Evolutionary conservation across 2,888 invertebrate species (phyloP).

Genomic region (Brenthis ino): DNA sequence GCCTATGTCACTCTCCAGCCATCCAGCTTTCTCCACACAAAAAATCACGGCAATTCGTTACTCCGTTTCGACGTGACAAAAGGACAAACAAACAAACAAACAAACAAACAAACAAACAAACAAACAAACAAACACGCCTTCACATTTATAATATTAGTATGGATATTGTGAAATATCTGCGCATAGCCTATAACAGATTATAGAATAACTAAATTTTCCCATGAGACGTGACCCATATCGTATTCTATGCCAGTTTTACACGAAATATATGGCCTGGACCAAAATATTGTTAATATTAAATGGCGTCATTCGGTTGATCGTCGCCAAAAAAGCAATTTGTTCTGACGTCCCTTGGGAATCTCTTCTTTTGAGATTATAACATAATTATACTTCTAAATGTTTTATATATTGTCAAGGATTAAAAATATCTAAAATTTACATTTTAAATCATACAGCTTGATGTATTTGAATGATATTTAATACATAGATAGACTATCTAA

Average conservation of each 20-base stretch:
- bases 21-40: no score
- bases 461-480: no score
- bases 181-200: neutral
- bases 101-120: no score
- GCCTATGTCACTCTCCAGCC: no score
- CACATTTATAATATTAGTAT: no score
- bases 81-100: no score
- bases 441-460: neutral
- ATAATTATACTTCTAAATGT: constrained; percentile 8
- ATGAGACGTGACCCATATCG: constrained; percentile 7
- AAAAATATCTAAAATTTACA: neutral
- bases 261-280: constrained; percentile 2
- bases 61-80: no score
- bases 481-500: no score
- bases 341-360: constrained; percentile 1
- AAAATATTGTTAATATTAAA: constrained; percentile 14
- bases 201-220: neutral
- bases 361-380: constrained; percentile 3
- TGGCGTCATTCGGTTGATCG: neutral
- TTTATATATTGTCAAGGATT: neutral
- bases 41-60: no score
- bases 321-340: constrained; percentile 13
- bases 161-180: neutral
- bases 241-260: neutral
- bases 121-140: no score